A percentile compares a stretch with the other conserved stretches of the same genome.
phyloP scores from a whole-genome alignment of 2,113 vertebrate genomes.

The Ranitomeya variabilis region DNA sequence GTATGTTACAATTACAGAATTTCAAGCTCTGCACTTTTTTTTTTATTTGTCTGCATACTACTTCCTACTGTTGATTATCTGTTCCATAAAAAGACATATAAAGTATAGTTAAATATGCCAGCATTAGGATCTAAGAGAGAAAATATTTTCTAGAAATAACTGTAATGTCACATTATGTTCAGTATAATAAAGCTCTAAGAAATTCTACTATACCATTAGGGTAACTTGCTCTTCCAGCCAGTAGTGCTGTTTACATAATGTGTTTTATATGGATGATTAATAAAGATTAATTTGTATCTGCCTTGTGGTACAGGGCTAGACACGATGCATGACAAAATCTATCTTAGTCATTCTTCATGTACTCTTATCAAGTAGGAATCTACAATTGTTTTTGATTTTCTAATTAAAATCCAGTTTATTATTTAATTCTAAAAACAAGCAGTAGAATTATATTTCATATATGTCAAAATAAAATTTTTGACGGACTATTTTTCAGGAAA shows the following conservation, averaged over 20 bases:
- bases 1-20: too few relatives aligned
- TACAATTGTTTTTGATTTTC: background rate
- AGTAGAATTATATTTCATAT: background rate
- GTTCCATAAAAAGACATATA: background rate
- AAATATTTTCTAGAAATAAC: background rate
- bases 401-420: background rate
- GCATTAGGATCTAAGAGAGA: background rate
- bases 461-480: background rate
- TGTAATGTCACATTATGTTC: background rate
- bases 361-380: background rate
- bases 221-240: background rate
- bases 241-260: constrained; percentile 3
- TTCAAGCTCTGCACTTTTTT: too few relatives aligned
- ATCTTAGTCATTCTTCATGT: background rate
- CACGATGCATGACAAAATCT: background rate
- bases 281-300: constrained; percentile 1
- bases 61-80: background rate
- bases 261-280: constrained; percentile 15
- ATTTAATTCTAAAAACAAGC: background rate
- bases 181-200: background rate
- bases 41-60: too few relatives aligned
- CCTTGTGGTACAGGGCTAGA: background rate
- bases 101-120: background rate
- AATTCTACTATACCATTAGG: background rate
- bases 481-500: too few relatives aligned